Conservation (phyloP, 2,888 invertebrate genomes). For the Lycophotia porphyrea region DNA sequence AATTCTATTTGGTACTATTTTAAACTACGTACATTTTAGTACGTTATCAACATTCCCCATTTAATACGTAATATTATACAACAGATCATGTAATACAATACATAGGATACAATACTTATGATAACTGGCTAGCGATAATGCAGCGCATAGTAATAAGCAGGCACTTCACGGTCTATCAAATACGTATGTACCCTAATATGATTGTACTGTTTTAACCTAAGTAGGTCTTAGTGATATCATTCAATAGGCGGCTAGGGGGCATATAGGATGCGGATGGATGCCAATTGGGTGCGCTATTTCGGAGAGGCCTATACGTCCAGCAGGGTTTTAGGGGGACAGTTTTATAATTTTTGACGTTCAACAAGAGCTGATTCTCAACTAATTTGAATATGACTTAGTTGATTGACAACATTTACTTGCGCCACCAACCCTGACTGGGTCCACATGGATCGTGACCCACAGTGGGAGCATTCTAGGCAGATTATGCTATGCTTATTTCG, state of each 20-base stretch:
- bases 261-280: not conserved
- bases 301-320: not conserved
- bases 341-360: too few relatives aligned
- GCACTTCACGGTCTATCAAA: conserved; percentile 36
- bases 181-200: not conserved
- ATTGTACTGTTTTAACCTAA: conserved; percentile 14
- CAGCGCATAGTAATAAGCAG: conserved; percentile 14
- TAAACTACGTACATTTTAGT: not conserved
- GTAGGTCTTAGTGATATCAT: conserved; percentile 20
- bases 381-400: not conserved
- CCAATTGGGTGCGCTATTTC: not conserved
- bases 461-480: not conserved
- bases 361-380: not conserved
- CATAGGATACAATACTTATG: conserved; percentile 27
- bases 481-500: too few relatives aligned
- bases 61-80: conserved; percentile 32
- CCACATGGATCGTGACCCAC: not conserved
- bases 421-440: not conserved
- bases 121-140: conserved; percentile 58
- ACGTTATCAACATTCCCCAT: conserved; percentile 47
- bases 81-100: conserved; percentile 43
- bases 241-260: not conserved
- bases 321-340: not conserved
- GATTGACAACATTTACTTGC: not conserved
- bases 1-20: not conserved